Evolutionary conservation across 2,888 invertebrate genomes (phyloP), one percentile per base, ranked within the genome.

Genomic region (Aporophyla nigra): DNA sequence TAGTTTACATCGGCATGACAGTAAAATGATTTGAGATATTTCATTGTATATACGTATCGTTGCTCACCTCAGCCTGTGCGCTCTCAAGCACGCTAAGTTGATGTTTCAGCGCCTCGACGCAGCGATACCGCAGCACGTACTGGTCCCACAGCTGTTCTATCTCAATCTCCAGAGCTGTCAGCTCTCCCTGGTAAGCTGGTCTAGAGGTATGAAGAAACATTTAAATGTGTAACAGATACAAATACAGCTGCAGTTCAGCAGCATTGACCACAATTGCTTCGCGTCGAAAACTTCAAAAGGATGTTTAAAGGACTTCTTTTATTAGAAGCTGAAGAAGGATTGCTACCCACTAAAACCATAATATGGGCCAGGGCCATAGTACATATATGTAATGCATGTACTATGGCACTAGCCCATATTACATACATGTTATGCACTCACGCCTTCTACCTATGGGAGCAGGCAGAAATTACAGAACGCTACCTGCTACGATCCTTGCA

Each of bases 121-220:
- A 98, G 71, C 99, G 98, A 93, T 99, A 98, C 74, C 99, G 98
- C 71, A 98, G 96, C 86, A 99, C 98, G 95, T 99, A 99, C 89
- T 98, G 98, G 58, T 98, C 98, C 95, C 99, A 99, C 33, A 99
- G 96, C 82, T 97, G 97, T 89, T 98, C 98, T 27, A 99, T 94
- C 91, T 99, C 99, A 61, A 97, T 96, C 94, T 99, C 99, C 71
- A 99, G 97, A 67, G 98, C 98, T 78, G 99, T 99, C 93, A 99
- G 98, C 94, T 99, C 99, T 89, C 99, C 99, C 97, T 99, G 98
- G 93, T 99, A 99, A 0, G 99, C 99, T 0, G 99, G 99, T 70
- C 98, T 98, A 40, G 14, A 69, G 58, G n/a, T 61, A 53, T 21
- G 14, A n/a, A 27, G 7, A 58, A 83, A 61, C n/a, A 27, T 49